phyloP scores from a whole-genome alignment of 2,797 vertebrate species.

The Tokudaia muenninki region DNA sequence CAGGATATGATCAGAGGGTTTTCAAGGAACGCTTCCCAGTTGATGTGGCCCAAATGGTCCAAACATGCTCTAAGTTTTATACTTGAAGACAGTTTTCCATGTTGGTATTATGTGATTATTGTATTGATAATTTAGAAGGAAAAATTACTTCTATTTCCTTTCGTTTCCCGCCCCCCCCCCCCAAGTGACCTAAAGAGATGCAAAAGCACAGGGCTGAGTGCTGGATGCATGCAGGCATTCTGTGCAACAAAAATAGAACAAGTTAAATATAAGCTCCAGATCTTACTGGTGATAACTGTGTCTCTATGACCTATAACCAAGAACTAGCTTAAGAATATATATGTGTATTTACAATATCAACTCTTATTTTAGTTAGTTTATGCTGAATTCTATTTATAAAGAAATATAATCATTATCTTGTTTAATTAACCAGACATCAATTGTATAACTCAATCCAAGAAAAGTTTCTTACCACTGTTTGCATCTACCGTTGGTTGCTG shows the following conservation, averaged over 20 bases:
- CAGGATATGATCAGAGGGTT: background rate
- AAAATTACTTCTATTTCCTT: background rate
- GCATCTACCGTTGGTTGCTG: background rate
- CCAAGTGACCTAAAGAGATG: background rate
- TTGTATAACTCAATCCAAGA: background rate
- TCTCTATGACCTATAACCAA: background rate
- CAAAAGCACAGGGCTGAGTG: background rate
- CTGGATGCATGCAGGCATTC: background rate
- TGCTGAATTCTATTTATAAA: slow-evolving; percentile 16
- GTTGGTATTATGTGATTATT: background rate
- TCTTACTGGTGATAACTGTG: background rate
- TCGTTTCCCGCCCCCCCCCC: background rate
- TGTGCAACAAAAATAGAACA: background rate
- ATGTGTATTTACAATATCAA: background rate
- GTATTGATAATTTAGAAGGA: background rate
- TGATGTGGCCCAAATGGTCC: background rate
- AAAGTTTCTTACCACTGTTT: background rate
- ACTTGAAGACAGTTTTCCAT: background rate
- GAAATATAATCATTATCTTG: background rate
- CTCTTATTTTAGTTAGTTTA: background rate
- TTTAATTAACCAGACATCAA: slow-evolving; percentile 20
- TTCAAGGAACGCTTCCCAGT: background rate
- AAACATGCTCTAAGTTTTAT: background rate
- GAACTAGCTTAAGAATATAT: background rate
- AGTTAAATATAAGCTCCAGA: background rate